These are phyloP conservation scores for Setipinna tenuifilis DNA, from an alignment of 2,797 vertebrate genomes.

Conservation along the genomic window DNA sequence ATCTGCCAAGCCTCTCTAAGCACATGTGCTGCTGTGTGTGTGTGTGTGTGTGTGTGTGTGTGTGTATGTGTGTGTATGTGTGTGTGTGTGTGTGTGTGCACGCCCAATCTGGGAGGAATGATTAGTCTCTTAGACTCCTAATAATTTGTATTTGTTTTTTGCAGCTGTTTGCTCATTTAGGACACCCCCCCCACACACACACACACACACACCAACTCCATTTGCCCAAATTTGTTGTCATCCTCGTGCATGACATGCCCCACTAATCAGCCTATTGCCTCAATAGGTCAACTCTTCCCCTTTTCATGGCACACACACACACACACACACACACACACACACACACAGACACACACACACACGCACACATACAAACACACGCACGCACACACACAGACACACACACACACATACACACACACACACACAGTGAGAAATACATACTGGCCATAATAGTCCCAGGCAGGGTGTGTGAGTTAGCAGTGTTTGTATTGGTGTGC, in stretches of 20 bases:
- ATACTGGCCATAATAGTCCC: no score
- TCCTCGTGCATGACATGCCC: not conserved
- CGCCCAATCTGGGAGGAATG: conserved; percentile 29
- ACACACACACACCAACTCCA: no score
- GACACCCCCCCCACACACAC: conserved; percentile 9
- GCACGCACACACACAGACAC: not conserved
- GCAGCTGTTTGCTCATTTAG: conserved; percentile 57
- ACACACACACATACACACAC: not conserved
- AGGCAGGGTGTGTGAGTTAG: no score
- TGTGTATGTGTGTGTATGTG: conserved; percentile 47
- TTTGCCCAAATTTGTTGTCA: not conserved
- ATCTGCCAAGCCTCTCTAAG: conserved; percentile 56
- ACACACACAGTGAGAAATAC: not conserved
- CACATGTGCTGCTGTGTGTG: conserved; percentile 56
- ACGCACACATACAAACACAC: not conserved
- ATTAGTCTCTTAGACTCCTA: conserved; percentile 75
- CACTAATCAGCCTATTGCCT: not conserved
- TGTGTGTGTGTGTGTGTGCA: conserved; percentile 39
- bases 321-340: not conserved
- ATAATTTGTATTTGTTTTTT: conserved; percentile 75
- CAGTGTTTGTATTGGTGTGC: no score
- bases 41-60: conserved; percentile 41
- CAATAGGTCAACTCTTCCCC: not conserved
- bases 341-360: not conserved
- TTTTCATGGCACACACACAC: no score